A percentile compares a stretch with the other conserved stretches of the same genome.
Conservation (phyloP, 2,113 vertebrate species). For the Forbesichthys agassizii region DNA sequence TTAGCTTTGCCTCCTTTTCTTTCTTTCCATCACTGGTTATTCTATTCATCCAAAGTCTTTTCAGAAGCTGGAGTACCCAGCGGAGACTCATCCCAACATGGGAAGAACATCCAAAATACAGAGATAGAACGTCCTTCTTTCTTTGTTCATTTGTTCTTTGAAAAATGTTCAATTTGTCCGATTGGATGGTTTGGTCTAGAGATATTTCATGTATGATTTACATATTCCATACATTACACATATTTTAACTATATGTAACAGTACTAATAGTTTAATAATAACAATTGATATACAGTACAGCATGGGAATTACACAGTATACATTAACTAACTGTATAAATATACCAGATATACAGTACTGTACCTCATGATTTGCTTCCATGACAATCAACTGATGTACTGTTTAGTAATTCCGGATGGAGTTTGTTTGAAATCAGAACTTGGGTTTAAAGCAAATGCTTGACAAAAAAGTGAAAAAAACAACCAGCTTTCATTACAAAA, state of each 20-base stretch:
- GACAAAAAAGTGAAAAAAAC: slow-evolving; percentile 52
- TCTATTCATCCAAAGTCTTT: no score
- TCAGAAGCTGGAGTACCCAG: no score
- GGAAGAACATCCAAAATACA: no score
- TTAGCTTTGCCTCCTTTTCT: neutral
- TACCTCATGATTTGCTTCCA: neutral
- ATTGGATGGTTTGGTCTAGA: neutral
- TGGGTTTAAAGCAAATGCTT: slow-evolving; percentile 35
- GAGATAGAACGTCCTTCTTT: neutral
- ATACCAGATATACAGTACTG: neutral
- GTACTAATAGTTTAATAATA: no score
- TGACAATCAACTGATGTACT: neutral
- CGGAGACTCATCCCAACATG: no score
- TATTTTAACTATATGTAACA: no score
- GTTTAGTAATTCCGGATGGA: slow-evolving; percentile 8
- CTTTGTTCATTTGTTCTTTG: neutral
- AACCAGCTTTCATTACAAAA: slow-evolving; percentile 55
- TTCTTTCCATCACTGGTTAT: no score
- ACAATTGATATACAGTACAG: no score
- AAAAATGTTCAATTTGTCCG: neutral
- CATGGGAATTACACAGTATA: slow-evolving; percentile 10
- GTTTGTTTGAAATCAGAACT: slow-evolving; percentile 46
- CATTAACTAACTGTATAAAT: neutral
- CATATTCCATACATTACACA: no score
- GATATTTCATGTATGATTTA: no score